These are phyloP conservation scores for Prionailurus viverrinus DNA, from an alignment of 2,113 vertebrate genomes.

Conservation along the genomic window DNA sequence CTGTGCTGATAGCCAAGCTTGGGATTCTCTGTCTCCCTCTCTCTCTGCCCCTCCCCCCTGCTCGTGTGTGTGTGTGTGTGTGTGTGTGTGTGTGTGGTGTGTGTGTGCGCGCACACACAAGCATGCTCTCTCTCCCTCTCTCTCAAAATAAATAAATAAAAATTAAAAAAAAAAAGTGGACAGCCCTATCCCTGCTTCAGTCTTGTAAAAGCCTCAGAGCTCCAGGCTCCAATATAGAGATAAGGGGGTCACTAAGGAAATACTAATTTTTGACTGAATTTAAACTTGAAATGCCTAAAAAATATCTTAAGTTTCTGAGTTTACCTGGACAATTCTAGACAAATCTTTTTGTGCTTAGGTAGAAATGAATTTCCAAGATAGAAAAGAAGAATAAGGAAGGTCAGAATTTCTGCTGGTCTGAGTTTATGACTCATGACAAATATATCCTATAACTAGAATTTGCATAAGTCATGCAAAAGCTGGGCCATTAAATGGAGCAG, in stretches of 20 bases:
- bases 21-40: no score
- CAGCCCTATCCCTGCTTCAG: background rate
- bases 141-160: no score
- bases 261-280: background rate
- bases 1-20: no score
- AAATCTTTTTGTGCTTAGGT: background rate
- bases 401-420: background rate
- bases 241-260: background rate
- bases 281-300: background rate
- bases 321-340: background rate
- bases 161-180: background rate
- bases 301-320: background rate
- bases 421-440: background rate
- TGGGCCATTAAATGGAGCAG: background rate
- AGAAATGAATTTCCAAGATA: background rate
- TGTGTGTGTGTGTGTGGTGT: no score
- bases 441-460: background rate
- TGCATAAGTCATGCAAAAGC: background rate
- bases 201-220: background rate
- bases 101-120: accelerated
- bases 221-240: background rate
- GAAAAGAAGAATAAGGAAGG: background rate
- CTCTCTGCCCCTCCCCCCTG: no score
- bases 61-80: no score
- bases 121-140: no score